phyloP scores from a whole-genome alignment of 2,888 invertebrate genomes.

The Oxytorus armatus region DNA sequence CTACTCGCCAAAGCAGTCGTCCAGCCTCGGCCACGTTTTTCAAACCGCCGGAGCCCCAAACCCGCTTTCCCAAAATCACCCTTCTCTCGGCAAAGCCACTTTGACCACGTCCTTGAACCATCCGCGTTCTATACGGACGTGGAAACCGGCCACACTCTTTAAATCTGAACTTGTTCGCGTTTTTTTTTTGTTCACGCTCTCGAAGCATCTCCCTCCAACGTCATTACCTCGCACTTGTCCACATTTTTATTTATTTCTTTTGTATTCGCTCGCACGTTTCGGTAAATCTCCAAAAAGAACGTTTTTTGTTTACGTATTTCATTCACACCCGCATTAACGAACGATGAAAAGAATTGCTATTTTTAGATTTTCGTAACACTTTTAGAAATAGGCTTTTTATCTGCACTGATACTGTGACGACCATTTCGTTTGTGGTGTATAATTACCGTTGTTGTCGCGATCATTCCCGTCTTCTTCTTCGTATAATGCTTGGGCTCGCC shows the following conservation, averaged over 20 bases:
- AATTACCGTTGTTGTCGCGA: no score
- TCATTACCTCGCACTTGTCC: slow-evolving; percentile 13
- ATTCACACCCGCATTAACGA: not conserved
- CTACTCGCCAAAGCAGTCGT: slow-evolving; percentile 37
- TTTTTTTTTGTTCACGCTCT: not conserved
- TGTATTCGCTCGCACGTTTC: no score
- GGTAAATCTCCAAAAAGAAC: no score
- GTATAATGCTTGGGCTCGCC: no score
- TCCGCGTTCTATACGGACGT: slow-evolving; percentile 70
- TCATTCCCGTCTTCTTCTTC: no score
- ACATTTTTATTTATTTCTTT: slow-evolving; percentile 7
- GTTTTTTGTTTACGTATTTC: not conserved
- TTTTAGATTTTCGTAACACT: no score
- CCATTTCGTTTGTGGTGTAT: no score
- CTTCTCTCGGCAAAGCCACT: not conserved
- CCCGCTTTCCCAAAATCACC: slow-evolving; percentile 9
- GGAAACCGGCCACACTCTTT: slow-evolving; percentile 74
- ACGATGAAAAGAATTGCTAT: no score
- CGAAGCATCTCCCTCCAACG: no score
- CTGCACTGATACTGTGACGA: no score
- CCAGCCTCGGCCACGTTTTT: slow-evolving; percentile 23
- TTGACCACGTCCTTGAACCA: slow-evolving; percentile 44
- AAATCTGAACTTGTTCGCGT: slow-evolving; percentile 18
- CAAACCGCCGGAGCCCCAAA: not conserved
- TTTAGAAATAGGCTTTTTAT: no score